Conservation (phyloP, 2,797 vertebrate genomes). For the Myotis myotis region DNA sequence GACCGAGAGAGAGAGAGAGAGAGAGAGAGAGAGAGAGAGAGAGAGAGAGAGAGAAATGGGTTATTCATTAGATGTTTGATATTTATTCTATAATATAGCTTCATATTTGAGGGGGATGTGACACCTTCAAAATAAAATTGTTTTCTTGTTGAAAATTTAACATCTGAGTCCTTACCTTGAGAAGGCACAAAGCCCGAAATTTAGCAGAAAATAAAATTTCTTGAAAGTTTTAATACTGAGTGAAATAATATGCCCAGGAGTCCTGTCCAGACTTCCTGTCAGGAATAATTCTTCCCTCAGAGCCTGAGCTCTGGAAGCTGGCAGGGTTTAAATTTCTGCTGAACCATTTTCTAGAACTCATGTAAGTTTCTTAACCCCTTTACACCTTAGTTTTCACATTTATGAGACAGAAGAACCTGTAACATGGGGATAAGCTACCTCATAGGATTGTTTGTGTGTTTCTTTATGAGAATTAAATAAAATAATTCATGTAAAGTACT, state of each 20-base stretch:
- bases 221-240: not conserved
- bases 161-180: not conserved
- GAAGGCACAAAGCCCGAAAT: not conserved
- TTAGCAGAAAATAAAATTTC: not conserved
- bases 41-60: not conserved
- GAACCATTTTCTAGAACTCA: not conserved
- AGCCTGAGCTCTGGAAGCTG: not conserved
- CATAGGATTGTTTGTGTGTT: not conserved
- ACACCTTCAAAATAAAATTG: conserved; percentile 39
- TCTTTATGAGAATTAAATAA: conserved; percentile 15
- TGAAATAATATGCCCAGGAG: not conserved
- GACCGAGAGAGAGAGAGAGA: too few species aligned
- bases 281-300: not conserved
- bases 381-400: not conserved
- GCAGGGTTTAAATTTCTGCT: not conserved
- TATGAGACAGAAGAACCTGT: not conserved
- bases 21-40: not conserved
- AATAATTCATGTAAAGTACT: not conserved
- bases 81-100: conserved; percentile 28
- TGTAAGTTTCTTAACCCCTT: not conserved
- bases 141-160: conserved; percentile 42
- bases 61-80: conserved; percentile 35
- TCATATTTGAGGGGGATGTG: conserved; percentile 1
- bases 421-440: not conserved
- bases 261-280: not conserved